Evolutionary conservation across 2,888 invertebrate species (phyloP).

Genomic region (Hybos culiciformis): DNA sequence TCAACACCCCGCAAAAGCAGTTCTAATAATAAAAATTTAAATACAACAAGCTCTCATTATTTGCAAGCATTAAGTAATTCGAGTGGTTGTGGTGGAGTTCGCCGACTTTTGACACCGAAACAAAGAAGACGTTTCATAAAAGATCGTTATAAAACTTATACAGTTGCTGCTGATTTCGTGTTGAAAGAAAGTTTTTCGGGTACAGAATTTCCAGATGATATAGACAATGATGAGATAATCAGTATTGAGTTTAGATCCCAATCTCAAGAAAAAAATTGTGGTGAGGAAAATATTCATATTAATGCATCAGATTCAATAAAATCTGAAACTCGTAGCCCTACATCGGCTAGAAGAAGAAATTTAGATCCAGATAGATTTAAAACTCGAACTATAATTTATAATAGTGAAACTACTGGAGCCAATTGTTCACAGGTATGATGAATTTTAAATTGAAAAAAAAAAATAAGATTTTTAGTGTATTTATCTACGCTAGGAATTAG

Average conservation of each 20-base stretch:
- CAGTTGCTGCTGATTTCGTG: constrained; percentile 51
- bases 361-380: constrained; percentile 60
- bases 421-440: not conserved
- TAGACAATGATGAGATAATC: not conserved
- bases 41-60: constrained; percentile 12
- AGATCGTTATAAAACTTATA: constrained; percentile 72
- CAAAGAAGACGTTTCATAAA: constrained; percentile 60
- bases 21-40: constrained; percentile 24
- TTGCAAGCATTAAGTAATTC: not conserved
- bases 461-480: no score
- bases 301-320: not conserved
- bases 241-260: constrained; percentile 46
- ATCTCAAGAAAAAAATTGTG: constrained; percentile 41
- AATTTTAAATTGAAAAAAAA: not conserved
- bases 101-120: constrained; percentile 50
- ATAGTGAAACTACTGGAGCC: not conserved
- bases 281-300: constrained; percentile 18
- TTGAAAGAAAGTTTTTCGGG: constrained; percentile 18
- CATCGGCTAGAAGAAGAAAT: constrained; percentile 30
- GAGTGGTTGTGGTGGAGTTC: constrained; percentile 21
- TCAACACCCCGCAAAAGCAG: constrained; percentile 53
- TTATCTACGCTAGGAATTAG: no score
- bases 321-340: constrained; percentile 5
- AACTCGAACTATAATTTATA: constrained; percentile 49
- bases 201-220: not conserved